Conservation (phyloP, 2,888 invertebrate genomes). For the Andrena dorsata region DNA sequence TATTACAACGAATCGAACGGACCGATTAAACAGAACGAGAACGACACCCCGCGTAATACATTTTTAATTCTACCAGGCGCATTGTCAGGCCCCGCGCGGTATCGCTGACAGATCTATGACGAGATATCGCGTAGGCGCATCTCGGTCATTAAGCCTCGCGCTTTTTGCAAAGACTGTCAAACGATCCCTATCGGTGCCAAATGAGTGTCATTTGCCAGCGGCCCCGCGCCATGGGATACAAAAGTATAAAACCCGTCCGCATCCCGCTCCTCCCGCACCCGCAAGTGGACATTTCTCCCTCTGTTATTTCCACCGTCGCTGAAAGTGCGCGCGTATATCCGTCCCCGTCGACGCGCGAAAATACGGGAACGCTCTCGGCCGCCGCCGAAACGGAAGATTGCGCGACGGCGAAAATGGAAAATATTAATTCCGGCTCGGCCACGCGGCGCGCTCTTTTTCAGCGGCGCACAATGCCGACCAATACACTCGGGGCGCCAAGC, state of each 20-base stretch:
- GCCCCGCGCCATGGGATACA: conserved; percentile 52
- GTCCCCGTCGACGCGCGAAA: conserved; percentile 11
- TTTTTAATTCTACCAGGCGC: conserved; percentile 80
- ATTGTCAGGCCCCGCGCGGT: conserved; percentile 73
- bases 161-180: conserved; percentile 77
- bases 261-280: conserved; percentile 26
- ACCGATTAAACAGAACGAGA: conserved; percentile 66
- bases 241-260: conserved; percentile 33
- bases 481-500: conserved; percentile 20
- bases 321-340: neutral
- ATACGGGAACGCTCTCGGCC: conserved; percentile 12
- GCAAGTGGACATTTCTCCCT: conserved; percentile 19
- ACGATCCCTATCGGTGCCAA: conserved; percentile 81
- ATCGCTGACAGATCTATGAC: conserved; percentile 82
- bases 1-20: conserved; percentile 24
- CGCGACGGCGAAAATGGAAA: conserved; percentile 33
- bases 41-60: conserved; percentile 81
- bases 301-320: neutral
- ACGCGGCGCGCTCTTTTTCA: conserved; percentile 46
- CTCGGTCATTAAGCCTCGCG: conserved; percentile 82
- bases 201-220: conserved; percentile 79
- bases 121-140: conserved; percentile 82
- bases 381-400: conserved; percentile 39
- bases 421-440: conserved; percentile 48
- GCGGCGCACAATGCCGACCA: conserved; percentile 28